Base-by-base conservation (phyloP, 2,113 vertebrate species). In the Falcunculus frontatus region DNA sequence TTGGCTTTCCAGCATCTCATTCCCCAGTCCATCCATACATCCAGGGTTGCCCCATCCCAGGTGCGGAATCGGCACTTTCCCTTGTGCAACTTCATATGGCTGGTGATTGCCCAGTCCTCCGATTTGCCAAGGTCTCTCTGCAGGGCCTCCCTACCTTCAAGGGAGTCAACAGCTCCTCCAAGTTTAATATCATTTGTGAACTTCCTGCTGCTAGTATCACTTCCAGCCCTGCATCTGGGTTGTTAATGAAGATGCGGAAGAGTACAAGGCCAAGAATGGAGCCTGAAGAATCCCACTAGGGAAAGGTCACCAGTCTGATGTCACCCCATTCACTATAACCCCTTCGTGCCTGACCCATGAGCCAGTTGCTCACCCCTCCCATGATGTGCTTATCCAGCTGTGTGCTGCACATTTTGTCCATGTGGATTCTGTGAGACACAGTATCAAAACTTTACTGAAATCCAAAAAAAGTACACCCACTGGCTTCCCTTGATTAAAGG, bases 311-410 rank as follows among this genome's bases (percentile, higher is more conserved):
- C 53, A 30, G 15, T 15, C 37, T 42, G 65, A 25, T 20, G 20
- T 30, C 35, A 70, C 19, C 19, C 6, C 55, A 50, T n/a, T 50
- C 55, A 60, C 35, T 11, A 1, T 42, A 1, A 42, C 12, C 30
- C 33, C 9, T n/a, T 4, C 2, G n/a, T 41, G 12, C 25, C 53
- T 5, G 1, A 32, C 9, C 9, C 7, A 1, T 14, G 32, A 70
- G 16, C 8, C 35, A 42, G 16, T 10, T 42, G 37, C 15, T 50
- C 55, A 50, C 30, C 16, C 46, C 42, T 5, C 16, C 16, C 32
- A 10, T 77, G 13, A 33, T 13, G 16, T 26, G 13, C 52, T 70
- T 70, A 60, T 16, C 19, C 35, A 30, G 35, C 19, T 59, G 11
- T 4, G 12, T 19, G 65, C 44, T 35, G 10, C 6, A 35, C 10